Conservation (phyloP, 2,797 vertebrate genomes). For the Nothura maculosa region DNA sequence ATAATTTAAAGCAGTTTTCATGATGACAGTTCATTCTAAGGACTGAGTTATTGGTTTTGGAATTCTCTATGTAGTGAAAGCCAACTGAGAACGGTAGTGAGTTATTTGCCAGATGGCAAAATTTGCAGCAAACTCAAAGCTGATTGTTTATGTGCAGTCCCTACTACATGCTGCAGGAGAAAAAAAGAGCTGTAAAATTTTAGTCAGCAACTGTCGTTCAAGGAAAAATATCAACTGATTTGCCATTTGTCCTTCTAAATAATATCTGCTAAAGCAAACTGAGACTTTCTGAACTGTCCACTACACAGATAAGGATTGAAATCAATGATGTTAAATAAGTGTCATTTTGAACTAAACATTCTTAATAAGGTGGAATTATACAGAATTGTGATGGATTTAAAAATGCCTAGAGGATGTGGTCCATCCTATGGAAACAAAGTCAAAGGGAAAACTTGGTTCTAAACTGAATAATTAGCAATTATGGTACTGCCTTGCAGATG, state of each 20-base stretch:
- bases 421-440: neutral
- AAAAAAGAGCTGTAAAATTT: neutral
- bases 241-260: constrained; percentile 6
- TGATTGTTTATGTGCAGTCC: constrained; percentile 11
- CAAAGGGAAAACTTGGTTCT: neutral
- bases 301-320: neutral
- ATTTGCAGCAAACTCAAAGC: constrained; percentile 23
- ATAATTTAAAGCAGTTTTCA: constrained; percentile 29
- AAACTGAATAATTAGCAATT: neutral
- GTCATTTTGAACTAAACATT: neutral
- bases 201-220: constrained; percentile 3
- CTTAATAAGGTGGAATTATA: neutral
- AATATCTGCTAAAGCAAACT: neutral
- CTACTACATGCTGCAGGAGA: neutral
- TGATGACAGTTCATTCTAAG: neutral
- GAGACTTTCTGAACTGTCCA: neutral
- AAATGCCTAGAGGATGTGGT: neutral
- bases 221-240: neutral
- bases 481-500: neutral
- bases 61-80: constrained; percentile 30
- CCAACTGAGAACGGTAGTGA: constrained; percentile 32
- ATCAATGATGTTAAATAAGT: neutral
- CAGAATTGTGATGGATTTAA: neutral
- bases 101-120: constrained; percentile 63
- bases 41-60: constrained; percentile 18